Conservation (phyloP, 2,888 invertebrate species). For the Mimumesa dahlbomi region DNA sequence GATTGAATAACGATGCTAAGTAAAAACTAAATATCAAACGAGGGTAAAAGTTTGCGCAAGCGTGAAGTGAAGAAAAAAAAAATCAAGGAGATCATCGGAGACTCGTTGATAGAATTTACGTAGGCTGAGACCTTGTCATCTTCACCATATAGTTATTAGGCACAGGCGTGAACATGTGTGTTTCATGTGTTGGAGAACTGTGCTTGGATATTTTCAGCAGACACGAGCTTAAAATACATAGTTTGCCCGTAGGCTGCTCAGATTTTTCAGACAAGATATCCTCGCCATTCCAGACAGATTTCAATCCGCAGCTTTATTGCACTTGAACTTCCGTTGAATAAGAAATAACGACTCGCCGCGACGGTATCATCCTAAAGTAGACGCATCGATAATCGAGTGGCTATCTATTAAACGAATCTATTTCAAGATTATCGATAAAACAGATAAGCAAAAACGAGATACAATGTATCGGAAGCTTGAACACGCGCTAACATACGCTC, state of each 20-base stretch:
- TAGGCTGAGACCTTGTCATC: slow-evolving; percentile 55
- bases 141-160: slow-evolving; percentile 50
- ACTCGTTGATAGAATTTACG: slow-evolving; percentile 27
- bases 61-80: no score
- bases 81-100: slow-evolving; percentile 25
- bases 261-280: slow-evolving; percentile 45
- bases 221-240: slow-evolving; percentile 50
- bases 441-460: neutral
- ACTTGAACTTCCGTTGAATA: neutral
- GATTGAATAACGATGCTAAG: no score
- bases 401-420: no score
- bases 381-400: neutral
- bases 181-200: slow-evolving; percentile 55
- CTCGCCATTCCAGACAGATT: slow-evolving; percentile 5
- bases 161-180: slow-evolving; percentile 50
- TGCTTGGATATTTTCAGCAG: slow-evolving; percentile 58
- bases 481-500: slow-evolving; percentile 11
- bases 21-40: no score
- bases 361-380: no score
- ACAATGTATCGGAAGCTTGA: neutral
- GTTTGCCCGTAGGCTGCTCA: slow-evolving; percentile 14
- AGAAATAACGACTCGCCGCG: neutral
- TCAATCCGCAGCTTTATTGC: neutral
- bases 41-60: no score
- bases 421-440: slow-evolving; percentile 3